phyloP scores from a whole-genome alignment of 2,888 invertebrate genomes.

The Trypoxylon attenuatum region DNA sequence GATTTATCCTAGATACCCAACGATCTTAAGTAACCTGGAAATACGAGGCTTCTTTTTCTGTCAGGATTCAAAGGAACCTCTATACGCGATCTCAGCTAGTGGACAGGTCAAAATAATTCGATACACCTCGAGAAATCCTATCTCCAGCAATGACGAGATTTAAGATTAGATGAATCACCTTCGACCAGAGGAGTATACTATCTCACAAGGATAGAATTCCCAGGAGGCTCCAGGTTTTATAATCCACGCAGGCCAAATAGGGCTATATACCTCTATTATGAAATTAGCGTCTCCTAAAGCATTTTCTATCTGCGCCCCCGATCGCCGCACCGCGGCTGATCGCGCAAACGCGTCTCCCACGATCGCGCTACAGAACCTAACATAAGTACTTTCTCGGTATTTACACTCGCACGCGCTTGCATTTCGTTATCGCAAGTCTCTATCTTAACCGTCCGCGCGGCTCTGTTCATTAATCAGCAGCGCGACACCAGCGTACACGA shows the following conservation, averaged over 20 bases:
- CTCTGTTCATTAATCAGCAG: too few species aligned
- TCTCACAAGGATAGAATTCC: constrained; percentile 62
- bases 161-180: constrained; percentile 55
- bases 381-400: too few species aligned
- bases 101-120: constrained; percentile 53
- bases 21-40: not conserved
- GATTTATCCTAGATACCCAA: not conserved
- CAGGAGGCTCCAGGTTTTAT: constrained; percentile 20
- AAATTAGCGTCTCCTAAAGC: constrained; percentile 26
- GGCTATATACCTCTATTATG: constrained; percentile 39
- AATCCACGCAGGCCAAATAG: constrained; percentile 35
- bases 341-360: too few species aligned
- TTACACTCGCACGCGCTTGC: too few species aligned
- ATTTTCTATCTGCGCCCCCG: constrained; percentile 18
- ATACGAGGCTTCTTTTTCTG: not conserved
- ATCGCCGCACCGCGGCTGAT: constrained; percentile 1
- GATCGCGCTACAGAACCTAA: too few species aligned
- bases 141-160: constrained; percentile 56
- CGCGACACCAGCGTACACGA: too few species aligned
- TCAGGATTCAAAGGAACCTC: constrained; percentile 9
- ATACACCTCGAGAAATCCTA: constrained; percentile 56
- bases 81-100: constrained; percentile 12
- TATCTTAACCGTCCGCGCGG: too few species aligned
- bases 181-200: constrained; percentile 45
- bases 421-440: not conserved